Evolutionary conservation across 1,140 invertebrate species (phyloP), one percentile per base, ranked within the genome.

Genomic region (Drosophila novamexicana): DNA sequence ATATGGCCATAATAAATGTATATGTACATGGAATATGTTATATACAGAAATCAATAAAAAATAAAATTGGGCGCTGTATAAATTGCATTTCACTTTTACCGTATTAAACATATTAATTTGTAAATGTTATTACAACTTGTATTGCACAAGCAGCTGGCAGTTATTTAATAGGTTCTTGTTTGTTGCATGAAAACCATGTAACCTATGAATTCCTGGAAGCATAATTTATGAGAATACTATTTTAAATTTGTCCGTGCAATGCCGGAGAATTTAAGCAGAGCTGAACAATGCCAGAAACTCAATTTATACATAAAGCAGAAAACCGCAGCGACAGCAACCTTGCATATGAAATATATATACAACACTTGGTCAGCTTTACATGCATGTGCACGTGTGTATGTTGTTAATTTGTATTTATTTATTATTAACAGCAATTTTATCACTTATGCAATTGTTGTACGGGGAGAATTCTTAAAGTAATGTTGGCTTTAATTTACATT

Each of bases 381-480:
- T 18, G n/a, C 8, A 22, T 47, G 14, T 22, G 2, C 12, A 32
- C 49, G 5, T 49, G 49, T 49, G n/a, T 64, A 14, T 37, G 9
- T 64, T 16, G 34, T 50, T 29, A 7, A 44, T 37, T 22, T 14
- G 34, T 29, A 40, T 68, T 49, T 56, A 66, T 81, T 69, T 40
- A 75, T 78, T 61, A 61, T 79, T 63, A 66, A 71, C 22, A 73
- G 39, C 57, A 49, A 49, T 72, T 18, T 45, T 61, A 44, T 53
- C 29, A 64, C 63, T 68, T 54, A 58, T 58, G 32, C 44, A 54
- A 61, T 56, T 52, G 32, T 16, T 45, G 7, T 34, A 63, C 14
- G 22, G 58, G 50, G 49, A 42, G 47, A 63, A 67, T 69, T 80
- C 75, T 88, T 85, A 70, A 88, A 85, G 79, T 10, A 18, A 16